Percentiles rank a stretch among this genome's conserved stretches.
phyloP scores from a whole-genome alignment of 2,113 vertebrate genomes.

The Sturnus vulgaris region DNA sequence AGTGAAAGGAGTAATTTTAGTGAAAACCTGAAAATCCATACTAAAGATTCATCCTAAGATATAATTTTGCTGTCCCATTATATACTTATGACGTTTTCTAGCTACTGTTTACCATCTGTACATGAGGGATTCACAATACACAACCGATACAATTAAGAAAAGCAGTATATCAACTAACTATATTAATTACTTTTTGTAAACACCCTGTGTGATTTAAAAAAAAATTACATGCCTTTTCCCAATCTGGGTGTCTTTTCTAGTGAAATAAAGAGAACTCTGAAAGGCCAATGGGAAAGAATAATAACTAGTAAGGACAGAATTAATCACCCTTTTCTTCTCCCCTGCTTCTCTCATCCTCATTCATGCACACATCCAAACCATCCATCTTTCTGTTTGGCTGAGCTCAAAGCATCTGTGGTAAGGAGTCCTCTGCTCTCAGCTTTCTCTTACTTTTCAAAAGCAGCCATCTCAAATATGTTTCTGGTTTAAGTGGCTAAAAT shows the following conservation, averaged over 20 bases:
- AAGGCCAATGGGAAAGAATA: not conserved
- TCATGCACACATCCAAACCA: not conserved
- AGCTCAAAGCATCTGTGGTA: not conserved
- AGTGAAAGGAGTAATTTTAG: not conserved
- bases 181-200: not conserved
- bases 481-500: not conserved
- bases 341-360: not conserved
- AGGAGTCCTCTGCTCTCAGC: not conserved
- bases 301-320: not conserved
- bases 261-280: not conserved
- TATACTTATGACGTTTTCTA: not conserved
- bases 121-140: not conserved
- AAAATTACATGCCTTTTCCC: not conserved
- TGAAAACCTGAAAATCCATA: not conserved
- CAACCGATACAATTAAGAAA: not conserved
- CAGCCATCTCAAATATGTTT: not conserved
- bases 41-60: not conserved
- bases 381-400: not conserved
- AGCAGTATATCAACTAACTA: not conserved
- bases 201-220: not conserved
- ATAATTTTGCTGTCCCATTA: not conserved
- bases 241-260: not conserved
- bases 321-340: not conserved
- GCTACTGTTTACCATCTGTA: not conserved
- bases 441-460: not conserved